Evolutionary conservation across 2,888 invertebrate genomes (phyloP), one percentile per base, ranked within the genome.

Genomic region (Syrphus vitripennis): DNA sequence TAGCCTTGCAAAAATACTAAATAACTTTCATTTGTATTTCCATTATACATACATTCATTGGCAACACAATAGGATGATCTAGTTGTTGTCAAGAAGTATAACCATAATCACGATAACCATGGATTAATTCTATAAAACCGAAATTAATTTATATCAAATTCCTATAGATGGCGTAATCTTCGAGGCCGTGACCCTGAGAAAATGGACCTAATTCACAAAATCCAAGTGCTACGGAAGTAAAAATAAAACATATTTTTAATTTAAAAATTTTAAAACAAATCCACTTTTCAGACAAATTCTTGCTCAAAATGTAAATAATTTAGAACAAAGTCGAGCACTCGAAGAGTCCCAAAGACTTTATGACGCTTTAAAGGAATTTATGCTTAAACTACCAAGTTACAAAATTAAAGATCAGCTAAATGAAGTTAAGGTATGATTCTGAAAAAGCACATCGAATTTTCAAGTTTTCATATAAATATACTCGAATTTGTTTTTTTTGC

Each of bases 181-280:
- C 96, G 97, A 94, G 98, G 97, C 21, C 96, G 96, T 16, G 97
- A 98, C 93, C 98, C 98, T 0, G 95, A 95, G 88, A 95, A 95
- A 67, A 95, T 96, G 88, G 96, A 96, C 87, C 94, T 98, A 80
- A 94, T 98, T 70, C 95, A 96, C 89, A 98, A 97, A 92, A 95
- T 97, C 14, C 95, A 97, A 88, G 93, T 96, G 10, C 94, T 98
- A 14, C 97, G 98, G 92, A 97, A 96, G 94, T 96, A 94, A 57
- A 16, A 16, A 24, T n/a, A 14, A 24, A 14, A 26, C 19, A 19
- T 3, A 26, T 21, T 12, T n/a, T 9, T 4, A 16, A 3, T 31
- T 42, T 16, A 16, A 0, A 42, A 2, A 42, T 42, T 9, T 1
- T 16, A 42, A 16, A 0, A 7, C 2, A 16, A 16, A 6, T 2